Evolutionary conservation across 1,140 invertebrate genomes (phyloP), one percentile per base, ranked within the genome.

Genomic region (Reticulitermes speratus): DNA sequence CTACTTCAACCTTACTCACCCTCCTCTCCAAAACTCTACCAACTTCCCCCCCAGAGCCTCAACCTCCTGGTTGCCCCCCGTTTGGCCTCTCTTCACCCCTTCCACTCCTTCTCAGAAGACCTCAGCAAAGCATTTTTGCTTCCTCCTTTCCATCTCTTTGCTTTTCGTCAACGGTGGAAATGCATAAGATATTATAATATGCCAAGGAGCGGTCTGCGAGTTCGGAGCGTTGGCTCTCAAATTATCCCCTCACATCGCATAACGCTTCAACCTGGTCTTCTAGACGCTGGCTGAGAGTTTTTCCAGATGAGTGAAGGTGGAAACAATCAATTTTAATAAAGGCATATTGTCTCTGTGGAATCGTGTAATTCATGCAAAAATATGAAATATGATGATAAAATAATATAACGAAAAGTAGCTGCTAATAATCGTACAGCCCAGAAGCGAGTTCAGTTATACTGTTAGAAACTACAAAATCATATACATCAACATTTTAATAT

Each of bases 241-340:
- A 75, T 75, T 75, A 75, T 75, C 65, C 59, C 65, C n/a, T 75
- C 65, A 75, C n/a, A 75, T 75, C 65, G n/a, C n/a, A 25, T 30
- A 30, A 14, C 65, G 65, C 65, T 75, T 75, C 25, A 30, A 75
- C 65, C 65, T n/a, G 65, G 9, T n/a, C n/a, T 30, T 30, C 65
- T 30, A 25, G 65, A 75, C n/a, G 65, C 65, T 75, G 65, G 25
- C n/a, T 75, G 65, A 30, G 25, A 75, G 65, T 75, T 75, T 30
- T 75, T 75, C 65, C 65, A 75, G 65, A 75, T 75, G 65, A 75
- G 65, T 75, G 25, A 75, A 75, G 65, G 65, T 75, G 65, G 65
- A 75, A 75, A 75, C 65, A 75, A 75, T 75, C 65, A 75, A 75
- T 75, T 75, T 75, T 75, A 75, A 75, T 75, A 75, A 75, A 75